Evolutionary conservation across 2,113 vertebrate species (phyloP).

Genomic region (Canis aureus): DNA sequence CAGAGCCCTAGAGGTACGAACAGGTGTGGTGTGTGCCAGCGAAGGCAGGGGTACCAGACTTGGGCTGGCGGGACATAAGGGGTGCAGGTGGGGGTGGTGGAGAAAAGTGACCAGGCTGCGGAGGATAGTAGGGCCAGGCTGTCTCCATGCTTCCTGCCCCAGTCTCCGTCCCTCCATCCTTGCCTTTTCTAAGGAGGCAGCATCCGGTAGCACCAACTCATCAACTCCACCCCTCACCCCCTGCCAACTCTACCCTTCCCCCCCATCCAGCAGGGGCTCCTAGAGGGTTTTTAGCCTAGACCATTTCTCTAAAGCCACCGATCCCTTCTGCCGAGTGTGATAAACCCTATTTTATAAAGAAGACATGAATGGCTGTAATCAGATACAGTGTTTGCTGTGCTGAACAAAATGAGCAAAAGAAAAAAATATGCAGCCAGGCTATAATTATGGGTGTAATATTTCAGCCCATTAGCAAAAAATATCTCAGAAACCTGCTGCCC

Average conservation of each 20-base stretch:
- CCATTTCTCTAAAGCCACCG: slow-evolving; percentile 11
- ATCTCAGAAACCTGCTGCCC: slow-evolving; percentile 79
- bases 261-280: not conserved
- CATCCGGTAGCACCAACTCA: not conserved
- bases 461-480: slow-evolving; percentile 85
- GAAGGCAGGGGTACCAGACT: accelerated
- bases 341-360: slow-evolving; percentile 73
- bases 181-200: not conserved
- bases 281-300: not conserved
- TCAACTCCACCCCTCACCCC: not conserved
- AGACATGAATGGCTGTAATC: slow-evolving; percentile 83
- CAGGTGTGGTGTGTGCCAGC: accelerated
- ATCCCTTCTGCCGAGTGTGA: slow-evolving; percentile 65
- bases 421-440: slow-evolving; percentile 74
- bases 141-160: not conserved
- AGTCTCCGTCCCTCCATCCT: not conserved
- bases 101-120: not conserved
- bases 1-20: not conserved
- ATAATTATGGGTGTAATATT: slow-evolving; percentile 85
- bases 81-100: not conserved
- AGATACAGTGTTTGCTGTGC: slow-evolving; percentile 81
- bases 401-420: slow-evolving; percentile 82
- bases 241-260: not conserved
- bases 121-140: accelerated
- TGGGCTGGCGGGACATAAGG: accelerated